Percentiles rank a stretch among this genome's conserved stretches.
Evolutionary conservation across 1,140 invertebrate species (phyloP).

Genomic region (Episyrphus balteatus): DNA sequence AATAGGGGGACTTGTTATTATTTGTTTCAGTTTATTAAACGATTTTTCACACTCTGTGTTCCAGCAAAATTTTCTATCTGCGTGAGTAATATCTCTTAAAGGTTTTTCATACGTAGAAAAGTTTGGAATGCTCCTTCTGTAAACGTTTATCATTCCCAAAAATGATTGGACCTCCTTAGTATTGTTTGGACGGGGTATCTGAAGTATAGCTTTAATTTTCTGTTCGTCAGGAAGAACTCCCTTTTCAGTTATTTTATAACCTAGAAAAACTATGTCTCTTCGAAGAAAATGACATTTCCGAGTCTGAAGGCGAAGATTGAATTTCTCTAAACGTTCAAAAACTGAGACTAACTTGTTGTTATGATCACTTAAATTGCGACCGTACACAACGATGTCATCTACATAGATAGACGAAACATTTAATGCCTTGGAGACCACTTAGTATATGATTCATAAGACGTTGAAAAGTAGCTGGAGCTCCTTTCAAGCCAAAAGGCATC

Average conservation of each 20-base stretch:
- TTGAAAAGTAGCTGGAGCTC: slow-evolving; percentile 18
- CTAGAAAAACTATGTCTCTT: no score
- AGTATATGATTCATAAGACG: slow-evolving; percentile 17
- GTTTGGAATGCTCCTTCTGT: neutral
- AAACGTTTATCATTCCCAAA: neutral
- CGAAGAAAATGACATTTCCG: neutral
- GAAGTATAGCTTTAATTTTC: slow-evolving; percentile 7
- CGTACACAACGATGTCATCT: slow-evolving; percentile 19
- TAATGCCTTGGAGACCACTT: neutral
- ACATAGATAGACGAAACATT: slow-evolving; percentile 14
- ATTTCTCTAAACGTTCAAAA: neutral
- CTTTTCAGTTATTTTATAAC: neutral
- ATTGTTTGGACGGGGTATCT: neutral
- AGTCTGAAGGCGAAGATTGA: slow-evolving; percentile 8
- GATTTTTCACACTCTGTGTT: neutral
- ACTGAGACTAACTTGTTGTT: neutral
- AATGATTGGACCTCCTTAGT: neutral
- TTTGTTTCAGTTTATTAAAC: slow-evolving; percentile 4
- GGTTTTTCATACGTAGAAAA: neutral
- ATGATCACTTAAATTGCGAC: slow-evolving; percentile 12
- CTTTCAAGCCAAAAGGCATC: slow-evolving; percentile 37
- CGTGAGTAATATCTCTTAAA: no score
- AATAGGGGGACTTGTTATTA: slow-evolving; percentile 9
- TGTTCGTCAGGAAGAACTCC: slow-evolving; percentile 5
- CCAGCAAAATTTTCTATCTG: no score